Evolutionary conservation across 2,888 invertebrate species (phyloP).

Genomic region (Crioceris asparagi): DNA sequence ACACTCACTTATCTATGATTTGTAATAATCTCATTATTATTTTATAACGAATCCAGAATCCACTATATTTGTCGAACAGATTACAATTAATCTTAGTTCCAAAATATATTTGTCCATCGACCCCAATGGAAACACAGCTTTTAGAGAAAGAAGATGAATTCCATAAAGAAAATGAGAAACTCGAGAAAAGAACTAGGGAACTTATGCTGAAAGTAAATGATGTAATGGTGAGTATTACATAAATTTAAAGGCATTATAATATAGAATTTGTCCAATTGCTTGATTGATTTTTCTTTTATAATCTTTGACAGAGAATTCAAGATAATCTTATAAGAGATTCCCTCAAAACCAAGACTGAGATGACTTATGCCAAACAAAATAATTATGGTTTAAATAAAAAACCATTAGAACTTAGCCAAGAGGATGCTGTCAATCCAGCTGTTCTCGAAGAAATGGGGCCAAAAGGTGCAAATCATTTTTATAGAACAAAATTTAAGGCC

Average conservation of each 20-base stretch:
- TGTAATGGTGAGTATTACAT: conserved; percentile 29
- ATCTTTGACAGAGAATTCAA: conserved; percentile 27
- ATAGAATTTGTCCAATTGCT: too few relatives aligned
- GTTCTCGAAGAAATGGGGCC: conserved; percentile 29
- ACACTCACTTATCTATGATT: too few relatives aligned
- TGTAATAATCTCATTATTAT: too few relatives aligned
- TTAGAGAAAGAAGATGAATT: conserved; percentile 35
- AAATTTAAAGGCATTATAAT: too few relatives aligned
- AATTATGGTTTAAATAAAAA: conserved; percentile 12
- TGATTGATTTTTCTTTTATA: neutral
- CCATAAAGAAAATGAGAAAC: conserved; percentile 34
- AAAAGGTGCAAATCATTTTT: conserved; percentile 30
- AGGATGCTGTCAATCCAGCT: conserved; percentile 10
- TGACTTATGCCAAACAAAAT: conserved; percentile 14
- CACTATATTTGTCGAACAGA: too few relatives aligned
- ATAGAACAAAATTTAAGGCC: conserved; percentile 32
- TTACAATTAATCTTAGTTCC: too few relatives aligned
- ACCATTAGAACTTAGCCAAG: conserved; percentile 1
- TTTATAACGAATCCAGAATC: too few relatives aligned
- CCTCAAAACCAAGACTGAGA: conserved; percentile 19
- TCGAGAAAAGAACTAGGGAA: conserved; percentile 33
- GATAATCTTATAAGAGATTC: conserved; percentile 26
- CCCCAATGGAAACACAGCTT: conserved; percentile 33
- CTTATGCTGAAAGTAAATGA: conserved; percentile 34
- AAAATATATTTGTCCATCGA: too few relatives aligned